Evolutionary conservation across 2,888 invertebrate genomes (phyloP).

Genomic region (Cetonia aurata): DNA sequence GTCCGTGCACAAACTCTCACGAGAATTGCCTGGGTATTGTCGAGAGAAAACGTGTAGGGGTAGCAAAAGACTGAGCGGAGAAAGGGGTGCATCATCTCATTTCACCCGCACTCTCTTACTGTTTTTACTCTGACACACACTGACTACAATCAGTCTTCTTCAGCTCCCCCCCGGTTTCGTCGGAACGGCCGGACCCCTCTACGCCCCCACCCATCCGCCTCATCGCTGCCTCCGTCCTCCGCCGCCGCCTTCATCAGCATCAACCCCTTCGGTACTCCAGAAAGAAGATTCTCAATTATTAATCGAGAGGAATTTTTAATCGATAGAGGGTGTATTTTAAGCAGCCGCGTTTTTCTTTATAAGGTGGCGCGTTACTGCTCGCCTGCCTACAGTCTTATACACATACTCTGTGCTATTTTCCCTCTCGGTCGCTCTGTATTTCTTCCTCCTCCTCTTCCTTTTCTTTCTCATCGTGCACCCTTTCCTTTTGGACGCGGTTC

Average conservation of each 20-base stretch:
- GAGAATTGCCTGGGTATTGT: slow-evolving; percentile 49
- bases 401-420: slow-evolving; percentile 36
- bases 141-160: slow-evolving; percentile 67
- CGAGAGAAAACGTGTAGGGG: slow-evolving; percentile 46
- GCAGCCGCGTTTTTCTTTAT: slow-evolving; percentile 54
- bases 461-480: slow-evolving; percentile 25
- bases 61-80: slow-evolving; percentile 50
- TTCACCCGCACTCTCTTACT: slow-evolving; percentile 75
- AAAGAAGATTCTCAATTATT: slow-evolving; percentile 58
- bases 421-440: slow-evolving; percentile 32
- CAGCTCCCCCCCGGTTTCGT: slow-evolving; percentile 54
- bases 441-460: slow-evolving; percentile 1
- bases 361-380: slow-evolving; percentile 39
- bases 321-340: slow-evolving; percentile 55
- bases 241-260: slow-evolving; percentile 49
- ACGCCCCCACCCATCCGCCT: slow-evolving; percentile 45
- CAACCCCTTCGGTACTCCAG: slow-evolving; percentile 49
- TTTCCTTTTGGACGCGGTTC: slow-evolving; percentile 25
- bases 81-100: slow-evolving; percentile 73
- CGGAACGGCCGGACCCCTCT: slow-evolving; percentile 44
- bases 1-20: slow-evolving; percentile 57
- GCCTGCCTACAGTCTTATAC: slow-evolving; percentile 38
- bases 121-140: slow-evolving; percentile 66
- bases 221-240: slow-evolving; percentile 45
- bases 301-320: slow-evolving; percentile 59